phyloP scores from a whole-genome alignment of 2,797 vertebrate species.

The Anguilla pacifica region DNA sequence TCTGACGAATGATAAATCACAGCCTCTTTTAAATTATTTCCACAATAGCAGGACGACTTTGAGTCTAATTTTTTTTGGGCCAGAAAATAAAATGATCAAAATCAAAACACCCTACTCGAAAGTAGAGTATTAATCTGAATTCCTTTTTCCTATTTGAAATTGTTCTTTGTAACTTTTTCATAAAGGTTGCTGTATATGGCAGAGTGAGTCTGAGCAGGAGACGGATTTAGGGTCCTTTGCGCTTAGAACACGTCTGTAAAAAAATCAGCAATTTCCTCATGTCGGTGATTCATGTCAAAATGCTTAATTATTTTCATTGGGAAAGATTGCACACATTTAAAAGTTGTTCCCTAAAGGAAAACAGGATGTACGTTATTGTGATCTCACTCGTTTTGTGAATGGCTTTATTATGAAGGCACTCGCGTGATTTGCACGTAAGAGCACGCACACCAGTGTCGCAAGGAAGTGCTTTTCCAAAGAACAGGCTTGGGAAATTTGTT shows the following conservation, averaged over 20 bases:
- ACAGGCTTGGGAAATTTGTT: neutral
- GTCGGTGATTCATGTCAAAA: neutral
- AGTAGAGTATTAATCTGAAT: too few relatives aligned
- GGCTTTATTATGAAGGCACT: neutral
- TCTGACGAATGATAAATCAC: neutral
- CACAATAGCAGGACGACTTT: neutral
- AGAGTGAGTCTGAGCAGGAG: too few relatives aligned
- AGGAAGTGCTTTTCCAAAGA: neutral
- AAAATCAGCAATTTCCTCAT: too few relatives aligned
- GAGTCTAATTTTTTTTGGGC: neutral
- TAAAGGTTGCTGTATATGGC: too few relatives aligned
- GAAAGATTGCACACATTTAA: neutral
- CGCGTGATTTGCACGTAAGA: neutral
- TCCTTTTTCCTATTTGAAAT: too few relatives aligned
- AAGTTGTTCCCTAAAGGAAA: neutral
- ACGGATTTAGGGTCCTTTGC: too few relatives aligned
- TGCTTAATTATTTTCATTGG: neutral
- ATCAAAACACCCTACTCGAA: neutral
- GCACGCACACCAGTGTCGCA: neutral
- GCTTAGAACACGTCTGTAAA: too few relatives aligned
- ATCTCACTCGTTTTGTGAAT: neutral
- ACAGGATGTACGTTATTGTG: neutral
- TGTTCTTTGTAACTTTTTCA: too few relatives aligned
- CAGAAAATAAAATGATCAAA: neutral
- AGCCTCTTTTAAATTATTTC: neutral